Conservation (phyloP, 2,888 invertebrate genomes). For the Xylocampa areola region DNA sequence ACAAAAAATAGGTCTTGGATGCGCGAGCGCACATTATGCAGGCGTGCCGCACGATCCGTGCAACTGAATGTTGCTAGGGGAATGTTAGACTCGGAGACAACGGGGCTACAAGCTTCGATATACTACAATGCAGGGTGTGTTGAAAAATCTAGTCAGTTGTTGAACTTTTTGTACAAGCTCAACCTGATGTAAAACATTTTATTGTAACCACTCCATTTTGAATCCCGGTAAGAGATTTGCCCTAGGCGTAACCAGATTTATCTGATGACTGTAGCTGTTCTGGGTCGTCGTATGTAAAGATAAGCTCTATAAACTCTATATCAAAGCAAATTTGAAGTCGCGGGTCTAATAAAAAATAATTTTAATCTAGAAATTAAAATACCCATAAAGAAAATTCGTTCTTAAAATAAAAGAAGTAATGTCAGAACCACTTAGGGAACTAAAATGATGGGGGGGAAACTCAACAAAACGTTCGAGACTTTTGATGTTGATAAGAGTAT, state of each 20-base stretch:
- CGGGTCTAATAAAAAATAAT: too few relatives aligned
- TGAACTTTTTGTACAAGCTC: conserved; percentile 29
- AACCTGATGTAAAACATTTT: conserved; percentile 31
- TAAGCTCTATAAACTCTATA: too few relatives aligned
- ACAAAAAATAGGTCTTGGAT: conserved; percentile 86
- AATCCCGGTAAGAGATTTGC: conserved; percentile 16
- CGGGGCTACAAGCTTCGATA: conserved; percentile 46
- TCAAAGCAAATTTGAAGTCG: too few relatives aligned
- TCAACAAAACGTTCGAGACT: too few relatives aligned
- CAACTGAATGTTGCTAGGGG: conserved; percentile 61
- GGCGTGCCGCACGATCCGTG: conserved; percentile 86
- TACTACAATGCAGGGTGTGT: conserved; percentile 39
- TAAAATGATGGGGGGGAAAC: too few relatives aligned
- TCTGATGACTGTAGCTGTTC: not conserved
- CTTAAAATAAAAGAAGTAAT: too few relatives aligned
- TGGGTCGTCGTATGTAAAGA: not conserved
- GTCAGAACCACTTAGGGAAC: too few relatives aligned
- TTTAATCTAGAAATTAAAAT: too few relatives aligned
- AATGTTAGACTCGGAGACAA: conserved; percentile 61
- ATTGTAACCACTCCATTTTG: conserved; percentile 19
- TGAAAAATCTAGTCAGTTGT: conserved; percentile 34
- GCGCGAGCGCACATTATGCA: conserved; percentile 83
- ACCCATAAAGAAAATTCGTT: too few relatives aligned
- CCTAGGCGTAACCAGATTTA: not conserved
- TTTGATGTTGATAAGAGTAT: too few relatives aligned